A percentile compares a stretch with the other conserved stretches of the same genome.
Evolutionary conservation across 2,888 invertebrate species (phyloP).

Genomic region (Phyto melanocephala): DNA sequence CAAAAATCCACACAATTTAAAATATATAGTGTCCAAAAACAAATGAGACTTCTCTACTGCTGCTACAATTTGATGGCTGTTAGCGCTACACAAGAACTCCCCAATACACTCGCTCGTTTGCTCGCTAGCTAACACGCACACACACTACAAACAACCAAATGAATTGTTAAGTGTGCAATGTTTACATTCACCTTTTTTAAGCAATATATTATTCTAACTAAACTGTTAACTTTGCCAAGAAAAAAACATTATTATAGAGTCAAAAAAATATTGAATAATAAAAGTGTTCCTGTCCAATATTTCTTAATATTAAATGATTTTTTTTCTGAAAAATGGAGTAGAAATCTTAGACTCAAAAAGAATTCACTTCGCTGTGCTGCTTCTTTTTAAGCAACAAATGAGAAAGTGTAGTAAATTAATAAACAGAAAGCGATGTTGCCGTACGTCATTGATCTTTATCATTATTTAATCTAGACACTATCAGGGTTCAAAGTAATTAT

Average conservation of each 20-base stretch:
- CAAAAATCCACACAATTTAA: neutral
- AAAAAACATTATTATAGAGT: conserved; percentile 41
- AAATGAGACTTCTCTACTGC: conserved; percentile 48
- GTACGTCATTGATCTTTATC: neutral
- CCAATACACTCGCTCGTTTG: conserved; percentile 36
- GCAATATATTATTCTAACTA: conserved; percentile 8
- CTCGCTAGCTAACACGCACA: conserved; percentile 32
- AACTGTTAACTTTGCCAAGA: conserved; percentile 47
- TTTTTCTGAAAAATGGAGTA: conserved; percentile 59
- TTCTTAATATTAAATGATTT: conserved; percentile 40
- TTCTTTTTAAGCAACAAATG: conserved; percentile 63
- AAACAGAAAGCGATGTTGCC: conserved; percentile 3
- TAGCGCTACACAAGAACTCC: conserved; percentile 44
- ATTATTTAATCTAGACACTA: neutral
- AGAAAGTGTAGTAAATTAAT: conserved; percentile 39
- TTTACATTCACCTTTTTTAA: conserved; percentile 61
- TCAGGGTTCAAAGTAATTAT: neutral
- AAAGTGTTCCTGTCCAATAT: conserved; percentile 39
- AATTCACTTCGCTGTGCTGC: conserved; percentile 56
- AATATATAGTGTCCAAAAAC: conserved; percentile 30
- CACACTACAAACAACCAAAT: conserved; percentile 32
- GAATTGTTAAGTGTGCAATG: conserved; percentile 59
- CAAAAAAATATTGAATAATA: conserved; percentile 50
- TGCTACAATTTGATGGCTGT: conserved; percentile 6
- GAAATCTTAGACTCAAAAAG: conserved; percentile 59